phyloP scores from a whole-genome alignment of 1,140 invertebrate genomes.

The Parasteatoda tepidariorum region DNA sequence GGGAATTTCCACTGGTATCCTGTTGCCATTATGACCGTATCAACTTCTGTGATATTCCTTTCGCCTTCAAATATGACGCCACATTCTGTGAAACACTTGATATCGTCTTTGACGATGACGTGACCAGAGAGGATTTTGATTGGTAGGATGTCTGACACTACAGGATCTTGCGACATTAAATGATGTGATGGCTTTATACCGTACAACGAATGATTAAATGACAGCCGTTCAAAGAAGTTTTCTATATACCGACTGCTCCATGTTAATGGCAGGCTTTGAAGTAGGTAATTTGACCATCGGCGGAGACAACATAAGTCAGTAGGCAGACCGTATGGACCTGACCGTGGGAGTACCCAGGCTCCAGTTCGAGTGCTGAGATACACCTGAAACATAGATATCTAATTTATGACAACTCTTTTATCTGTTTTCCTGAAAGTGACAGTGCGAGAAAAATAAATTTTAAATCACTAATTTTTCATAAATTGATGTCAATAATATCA shows the following conservation, averaged over 20 bases:
- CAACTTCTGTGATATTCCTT: background rate
- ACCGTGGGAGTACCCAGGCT: slow-evolving; percentile 69
- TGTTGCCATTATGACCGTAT: slow-evolving; percentile 63
- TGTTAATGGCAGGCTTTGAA: slow-evolving; percentile 62
- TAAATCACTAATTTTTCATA: no score
- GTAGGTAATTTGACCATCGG: slow-evolving; percentile 62
- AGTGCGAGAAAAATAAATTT: no score
- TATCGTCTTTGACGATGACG: slow-evolving; percentile 68
- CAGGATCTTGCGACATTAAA: slow-evolving; percentile 69
- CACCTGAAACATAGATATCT: slow-evolving; percentile 67
- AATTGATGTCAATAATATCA: no score
- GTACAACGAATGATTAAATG: slow-evolving; percentile 70
- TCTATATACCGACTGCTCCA: slow-evolving; percentile 6
- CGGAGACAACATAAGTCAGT: slow-evolving; percentile 64
- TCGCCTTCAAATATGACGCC: slow-evolving; percentile 65
- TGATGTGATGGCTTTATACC: slow-evolving; percentile 69
- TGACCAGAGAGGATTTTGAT: slow-evolving; percentile 68
- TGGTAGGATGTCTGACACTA: slow-evolving; percentile 72
- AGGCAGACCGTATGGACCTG: slow-evolving; percentile 65
- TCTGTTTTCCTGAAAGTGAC: no score
- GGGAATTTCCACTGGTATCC: slow-evolving; percentile 63
- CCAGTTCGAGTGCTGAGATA: slow-evolving; percentile 71
- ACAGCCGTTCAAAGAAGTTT: slow-evolving; percentile 63
- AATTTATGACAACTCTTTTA: no score
- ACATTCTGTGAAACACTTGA: slow-evolving; percentile 65